Percentiles rank a stretch among this genome's conserved stretches.
Evolutionary conservation across 1,140 invertebrate species (phyloP).

Genomic region (Cydia splendana): DNA sequence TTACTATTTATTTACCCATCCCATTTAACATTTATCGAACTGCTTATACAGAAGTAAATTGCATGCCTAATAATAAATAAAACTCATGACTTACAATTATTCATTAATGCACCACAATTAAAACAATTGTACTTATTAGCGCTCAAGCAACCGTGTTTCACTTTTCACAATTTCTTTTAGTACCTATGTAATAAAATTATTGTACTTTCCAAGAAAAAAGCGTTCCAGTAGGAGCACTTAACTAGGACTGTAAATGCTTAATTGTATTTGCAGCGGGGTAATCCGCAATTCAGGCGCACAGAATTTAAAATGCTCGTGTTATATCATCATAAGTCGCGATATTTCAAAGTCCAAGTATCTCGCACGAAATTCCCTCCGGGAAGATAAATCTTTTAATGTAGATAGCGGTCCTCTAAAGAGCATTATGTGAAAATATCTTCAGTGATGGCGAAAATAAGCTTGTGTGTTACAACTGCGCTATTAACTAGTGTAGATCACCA

Average conservation of each 20-base stretch:
- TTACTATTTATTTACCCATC: too few relatives aligned
- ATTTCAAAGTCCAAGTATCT: slow-evolving; percentile 22
- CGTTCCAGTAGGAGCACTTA: slow-evolving; percentile 19
- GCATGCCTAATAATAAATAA: background rate
- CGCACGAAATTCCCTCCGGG: background rate
- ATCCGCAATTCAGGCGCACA: background rate
- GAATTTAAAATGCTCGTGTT: slow-evolving; percentile 10
- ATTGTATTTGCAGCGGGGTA: slow-evolving; percentile 21
- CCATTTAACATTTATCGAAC: background rate
- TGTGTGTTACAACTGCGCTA: slow-evolving; percentile 46
- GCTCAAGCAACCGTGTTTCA: background rate
- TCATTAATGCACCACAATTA: background rate
- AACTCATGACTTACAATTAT: background rate
- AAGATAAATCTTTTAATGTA: slow-evolving; percentile 49
- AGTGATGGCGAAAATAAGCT: slow-evolving; percentile 51
- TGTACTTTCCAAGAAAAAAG: slow-evolving; percentile 25
- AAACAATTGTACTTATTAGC: background rate
- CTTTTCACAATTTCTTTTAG: slow-evolving; percentile 5
- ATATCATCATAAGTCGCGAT: slow-evolving; percentile 1
- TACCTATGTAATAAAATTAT: slow-evolving; percentile 15
- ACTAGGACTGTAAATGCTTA: slow-evolving; percentile 27
- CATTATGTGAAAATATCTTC: slow-evolving; percentile 53
- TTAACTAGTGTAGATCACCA: slow-evolving; percentile 45
- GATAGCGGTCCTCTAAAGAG: slow-evolving; percentile 44
- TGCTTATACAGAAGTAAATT: background rate